Evolutionary conservation across 2,797 vertebrate genomes (phyloP).

Genomic region (Sebastes oblongus): DNA sequence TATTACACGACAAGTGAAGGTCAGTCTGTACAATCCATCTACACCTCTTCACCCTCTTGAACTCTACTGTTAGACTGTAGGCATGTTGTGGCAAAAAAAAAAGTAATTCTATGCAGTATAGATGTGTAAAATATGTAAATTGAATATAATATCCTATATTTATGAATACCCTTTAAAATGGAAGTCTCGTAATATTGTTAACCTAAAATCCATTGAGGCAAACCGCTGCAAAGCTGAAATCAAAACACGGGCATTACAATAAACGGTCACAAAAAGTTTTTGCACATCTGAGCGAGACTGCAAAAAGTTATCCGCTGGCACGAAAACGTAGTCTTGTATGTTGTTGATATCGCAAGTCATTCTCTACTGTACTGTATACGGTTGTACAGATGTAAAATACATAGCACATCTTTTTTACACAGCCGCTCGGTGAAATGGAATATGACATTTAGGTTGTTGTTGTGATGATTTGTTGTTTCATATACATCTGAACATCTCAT

Average conservation of each 20-base stretch:
- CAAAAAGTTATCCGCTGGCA: conserved; percentile 17
- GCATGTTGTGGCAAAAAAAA: conserved; percentile 37
- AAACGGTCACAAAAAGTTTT: background rate
- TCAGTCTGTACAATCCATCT: conserved; percentile 8
- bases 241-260: conserved; percentile 40
- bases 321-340: conserved; percentile 8
- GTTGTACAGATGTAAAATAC: conserved; percentile 20
- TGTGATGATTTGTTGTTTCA: background rate
- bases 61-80: background rate
- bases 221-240: conserved; percentile 21
- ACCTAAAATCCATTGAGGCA: background rate
- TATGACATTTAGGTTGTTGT: background rate
- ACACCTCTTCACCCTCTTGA: background rate
- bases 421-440: conserved; percentile 4
- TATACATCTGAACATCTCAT: background rate
- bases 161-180: conserved; percentile 62
- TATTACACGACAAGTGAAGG: background rate
- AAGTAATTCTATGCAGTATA: conserved; percentile 66
- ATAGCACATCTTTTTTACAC: conserved; percentile 6
- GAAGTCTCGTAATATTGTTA: conserved; percentile 29
- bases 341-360: background rate
- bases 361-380: conserved; percentile 3
- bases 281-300: conserved; percentile 20
- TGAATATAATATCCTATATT: conserved; percentile 38
- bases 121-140: conserved; percentile 60